A percentile compares a stretch with the other conserved stretches of the same genome.
phyloP scores from a whole-genome alignment of 2,113 vertebrate genomes.

The Motacilla tschutschensis region DNA sequence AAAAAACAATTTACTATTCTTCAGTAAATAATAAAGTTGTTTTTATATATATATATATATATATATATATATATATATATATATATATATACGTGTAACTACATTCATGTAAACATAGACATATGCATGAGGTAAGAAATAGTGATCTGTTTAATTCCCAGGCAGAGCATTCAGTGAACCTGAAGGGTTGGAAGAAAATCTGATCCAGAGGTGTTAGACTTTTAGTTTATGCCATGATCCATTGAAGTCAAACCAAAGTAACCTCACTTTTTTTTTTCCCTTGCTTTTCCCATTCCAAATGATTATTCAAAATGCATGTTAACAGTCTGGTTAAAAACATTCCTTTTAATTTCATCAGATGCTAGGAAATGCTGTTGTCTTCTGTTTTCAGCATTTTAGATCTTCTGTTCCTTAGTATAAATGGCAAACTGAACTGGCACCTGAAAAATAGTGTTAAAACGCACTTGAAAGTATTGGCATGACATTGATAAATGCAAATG shows the following conservation, averaged over 20 bases:
- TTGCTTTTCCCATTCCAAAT: neutral
- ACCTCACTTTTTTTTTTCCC: neutral
- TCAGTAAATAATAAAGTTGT: neutral
- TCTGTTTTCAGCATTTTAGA: slow-evolving; percentile 37
- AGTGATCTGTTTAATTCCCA: neutral
- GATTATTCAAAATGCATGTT: slow-evolving; percentile 10
- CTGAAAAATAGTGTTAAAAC: slow-evolving; percentile 62
- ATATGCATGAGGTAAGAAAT: neutral
- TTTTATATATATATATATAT: neutral
- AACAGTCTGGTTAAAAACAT: neutral
- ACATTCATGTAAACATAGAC: neutral
- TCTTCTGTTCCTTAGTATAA: slow-evolving; percentile 53
- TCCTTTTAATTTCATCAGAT: neutral
- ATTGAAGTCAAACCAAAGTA: neutral
- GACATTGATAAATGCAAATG: slow-evolving; percentile 66
- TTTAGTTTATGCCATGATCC: neutral
- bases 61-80: neutral
- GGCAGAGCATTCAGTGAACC: neutral
- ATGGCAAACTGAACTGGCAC: slow-evolving; percentile 60
- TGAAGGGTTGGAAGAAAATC: neutral
- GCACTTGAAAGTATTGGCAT: slow-evolving; percentile 58
- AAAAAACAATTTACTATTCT: neutral
- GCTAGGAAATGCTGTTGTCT: slow-evolving; percentile 24
- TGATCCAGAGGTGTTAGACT: neutral
- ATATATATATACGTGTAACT: fast-evolving